These are phyloP conservation scores for Agrochola lota DNA, from an alignment of 2,888 invertebrate genomes.

Conservation along the genomic window DNA sequence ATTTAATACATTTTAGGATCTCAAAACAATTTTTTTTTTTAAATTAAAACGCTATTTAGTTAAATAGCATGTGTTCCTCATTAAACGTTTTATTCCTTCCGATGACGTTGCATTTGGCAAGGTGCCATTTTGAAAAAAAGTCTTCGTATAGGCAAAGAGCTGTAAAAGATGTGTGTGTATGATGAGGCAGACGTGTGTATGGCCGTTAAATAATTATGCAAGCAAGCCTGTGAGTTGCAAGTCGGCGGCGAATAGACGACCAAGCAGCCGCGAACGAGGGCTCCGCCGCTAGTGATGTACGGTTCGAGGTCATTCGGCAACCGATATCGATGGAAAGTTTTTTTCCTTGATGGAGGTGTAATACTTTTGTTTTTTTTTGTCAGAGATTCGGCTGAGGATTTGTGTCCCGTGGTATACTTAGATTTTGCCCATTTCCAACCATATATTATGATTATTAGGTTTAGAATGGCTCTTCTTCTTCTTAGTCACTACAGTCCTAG, in stretches of 20 bases:
- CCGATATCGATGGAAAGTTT: constrained; percentile 79
- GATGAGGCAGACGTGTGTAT: constrained; percentile 52
- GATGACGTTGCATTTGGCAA: constrained; percentile 24
- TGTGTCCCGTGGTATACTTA: not conserved
- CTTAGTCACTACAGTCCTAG: not conserved
- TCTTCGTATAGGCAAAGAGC: constrained; percentile 29
- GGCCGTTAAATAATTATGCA: constrained; percentile 86
- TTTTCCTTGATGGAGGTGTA: not conserved
- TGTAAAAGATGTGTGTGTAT: too few relatives aligned
- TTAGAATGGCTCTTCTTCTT: not conserved
- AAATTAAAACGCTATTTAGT: not conserved
- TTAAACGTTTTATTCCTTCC: not conserved
- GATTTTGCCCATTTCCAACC: not conserved
- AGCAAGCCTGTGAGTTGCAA: constrained; percentile 78
- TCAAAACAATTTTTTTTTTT: not conserved
- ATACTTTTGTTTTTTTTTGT: not conserved
- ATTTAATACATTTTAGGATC: not conserved
- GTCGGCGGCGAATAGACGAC: constrained; percentile 71
- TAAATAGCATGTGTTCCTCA: not conserved
- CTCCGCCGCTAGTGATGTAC: constrained; percentile 73
- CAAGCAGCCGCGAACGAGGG: constrained; percentile 76
- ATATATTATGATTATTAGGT: not conserved
- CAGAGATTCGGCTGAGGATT: not conserved
- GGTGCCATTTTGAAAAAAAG: constrained; percentile 25
- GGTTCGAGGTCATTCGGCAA: constrained; percentile 81